Percentiles rank a stretch among this genome's conserved stretches.
These are phyloP conservation scores for Cinclus mexicanus DNA, from an alignment of 2,113 vertebrate species.

Conservation along the genomic window DNA sequence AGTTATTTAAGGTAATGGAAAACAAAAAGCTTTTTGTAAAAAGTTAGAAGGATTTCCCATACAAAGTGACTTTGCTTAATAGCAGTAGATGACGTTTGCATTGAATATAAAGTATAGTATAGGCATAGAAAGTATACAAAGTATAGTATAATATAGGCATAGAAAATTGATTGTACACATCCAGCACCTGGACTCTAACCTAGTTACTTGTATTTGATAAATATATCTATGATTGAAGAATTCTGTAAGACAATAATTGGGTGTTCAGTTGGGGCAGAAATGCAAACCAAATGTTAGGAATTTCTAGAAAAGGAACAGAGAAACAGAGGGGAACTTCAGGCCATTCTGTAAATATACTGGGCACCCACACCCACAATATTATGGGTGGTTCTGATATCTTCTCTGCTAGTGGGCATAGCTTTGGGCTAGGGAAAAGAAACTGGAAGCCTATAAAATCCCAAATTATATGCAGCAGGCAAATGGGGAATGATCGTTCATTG, in stretches of 20 bases:
- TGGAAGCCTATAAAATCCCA: not conserved
- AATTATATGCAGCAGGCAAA: not conserved
- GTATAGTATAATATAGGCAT: not conserved
- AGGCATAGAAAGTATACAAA: not conserved
- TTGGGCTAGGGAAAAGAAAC: not conserved
- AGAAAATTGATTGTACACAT: not conserved
- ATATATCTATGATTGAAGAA: not conserved
- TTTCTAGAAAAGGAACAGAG: not conserved
- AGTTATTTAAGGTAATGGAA: not conserved
- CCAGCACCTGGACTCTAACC: not conserved
- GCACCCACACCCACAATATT: not conserved
- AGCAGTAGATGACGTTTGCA: not conserved
- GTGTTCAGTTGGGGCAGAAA: not conserved
- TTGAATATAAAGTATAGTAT: not conserved
- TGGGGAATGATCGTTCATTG: not conserved
- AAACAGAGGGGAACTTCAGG: not conserved
- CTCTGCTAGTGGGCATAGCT: not conserved
- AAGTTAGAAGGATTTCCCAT: not conserved
- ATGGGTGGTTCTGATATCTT: not conserved
- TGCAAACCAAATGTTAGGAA: not conserved
- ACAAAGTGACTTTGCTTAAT: not conserved
- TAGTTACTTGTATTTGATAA: not conserved
- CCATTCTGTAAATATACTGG: not conserved
- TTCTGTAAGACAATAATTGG: not conserved
- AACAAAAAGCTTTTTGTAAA: not conserved